Evolutionary conservation across 1,140 invertebrate species (phyloP).

Genomic region (Mycetomoellerius zeteki): DNA sequence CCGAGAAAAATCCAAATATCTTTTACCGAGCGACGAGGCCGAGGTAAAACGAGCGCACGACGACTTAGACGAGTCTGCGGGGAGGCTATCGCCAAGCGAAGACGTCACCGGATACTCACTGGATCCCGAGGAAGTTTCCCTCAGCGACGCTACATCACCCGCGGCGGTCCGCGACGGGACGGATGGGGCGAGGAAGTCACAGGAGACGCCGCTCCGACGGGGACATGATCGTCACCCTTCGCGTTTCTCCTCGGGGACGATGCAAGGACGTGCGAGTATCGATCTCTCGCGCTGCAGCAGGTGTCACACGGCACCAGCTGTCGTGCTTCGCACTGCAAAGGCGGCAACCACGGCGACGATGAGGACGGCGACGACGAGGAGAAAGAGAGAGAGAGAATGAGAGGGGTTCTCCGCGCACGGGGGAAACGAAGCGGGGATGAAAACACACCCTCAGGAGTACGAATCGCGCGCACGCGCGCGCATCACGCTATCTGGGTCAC

Average conservation of each 20-base stretch:
- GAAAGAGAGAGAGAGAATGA: slow-evolving; percentile 8
- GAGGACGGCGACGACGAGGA: neutral
- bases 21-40: neutral
- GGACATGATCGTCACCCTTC: slow-evolving; percentile 38
- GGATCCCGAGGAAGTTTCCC: neutral
- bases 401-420: neutral
- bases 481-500: slow-evolving; percentile 78
- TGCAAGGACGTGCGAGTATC: slow-evolving; percentile 66
- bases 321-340: slow-evolving; percentile 52
- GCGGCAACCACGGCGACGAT: neutral
- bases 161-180: neutral
- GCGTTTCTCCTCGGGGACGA: neutral
- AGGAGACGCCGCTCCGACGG: slow-evolving; percentile 12
- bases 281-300: slow-evolving; percentile 72
- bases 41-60: neutral
- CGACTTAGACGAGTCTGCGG: neutral
- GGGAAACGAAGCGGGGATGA: slow-evolving; percentile 68
- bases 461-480: slow-evolving; percentile 68
- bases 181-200: neutral
- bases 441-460: slow-evolving; percentile 75
- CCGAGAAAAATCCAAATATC: neutral
- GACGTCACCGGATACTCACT: slow-evolving; percentile 39
- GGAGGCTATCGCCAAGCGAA: neutral
- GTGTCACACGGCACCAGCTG: slow-evolving; percentile 68
- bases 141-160: slow-evolving; percentile 4